Base-by-base conservation (phyloP, 1,140 invertebrate genomes). In the Aphaenogaster rudis region DNA sequence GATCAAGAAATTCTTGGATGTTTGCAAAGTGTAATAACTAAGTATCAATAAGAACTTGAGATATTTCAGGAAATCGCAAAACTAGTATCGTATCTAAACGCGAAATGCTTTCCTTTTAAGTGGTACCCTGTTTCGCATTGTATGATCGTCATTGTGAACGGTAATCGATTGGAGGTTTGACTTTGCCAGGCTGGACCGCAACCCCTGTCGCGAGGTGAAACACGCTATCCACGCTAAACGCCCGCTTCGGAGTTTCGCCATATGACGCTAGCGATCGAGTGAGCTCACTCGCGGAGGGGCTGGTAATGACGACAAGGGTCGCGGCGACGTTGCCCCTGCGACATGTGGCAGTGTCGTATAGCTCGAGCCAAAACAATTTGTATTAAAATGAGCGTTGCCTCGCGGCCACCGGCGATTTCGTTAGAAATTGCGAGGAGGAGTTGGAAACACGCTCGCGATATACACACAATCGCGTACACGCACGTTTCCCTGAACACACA, bases 371-470 rank as follows among this genome's bases (percentile, higher is more conserved):
- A 69, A 88, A 93, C 92, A 91, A 94, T 94, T 93, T 94, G 90
- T 93, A 94, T 94, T 92, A 90, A 94, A 94, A 94, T 92, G 90
- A 93, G 88, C 72, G 33, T 69, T 77, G 80, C 69, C 88, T 87
- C 72, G 76, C 84, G 81, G 11, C 54, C 81, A n/a, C 72, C 45
- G 69, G 21, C 67, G 74, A 88, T 88, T 90, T 86, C 52, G 50
- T 48, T 78, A 85, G 74, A 86, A 90, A 90, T 74, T 64, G 81
- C 39, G 42, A 77, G 54, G 52, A 67, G 63, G 54, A 67, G 66
- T 11, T 9, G 36, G 42, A 33, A 63, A 81, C 48, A 54, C 48
- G 28, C 80, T 61, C 69, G 54, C 69, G 54, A 42, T 39, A 71
- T 42, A 81, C 17, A 79, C 63, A 59, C 76, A 36, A 50, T 39